These are phyloP conservation scores for Terrapene triunguis DNA, from an alignment of 2,113 vertebrate species.

Conservation along the genomic window DNA sequence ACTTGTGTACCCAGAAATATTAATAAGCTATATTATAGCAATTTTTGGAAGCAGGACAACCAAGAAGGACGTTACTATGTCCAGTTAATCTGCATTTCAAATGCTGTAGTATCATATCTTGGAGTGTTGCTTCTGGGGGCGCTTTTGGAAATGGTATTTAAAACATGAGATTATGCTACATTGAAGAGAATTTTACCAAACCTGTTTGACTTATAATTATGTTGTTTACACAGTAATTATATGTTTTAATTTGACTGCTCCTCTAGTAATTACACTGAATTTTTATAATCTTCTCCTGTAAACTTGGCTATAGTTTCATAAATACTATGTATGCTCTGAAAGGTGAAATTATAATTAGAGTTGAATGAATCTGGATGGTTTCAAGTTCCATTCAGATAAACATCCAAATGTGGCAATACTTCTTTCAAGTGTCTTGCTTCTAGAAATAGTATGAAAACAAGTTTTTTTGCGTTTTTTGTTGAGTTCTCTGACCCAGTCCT, in stretches of 20 bases:
- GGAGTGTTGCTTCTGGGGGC: neutral
- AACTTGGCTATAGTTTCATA: constrained; percentile 67
- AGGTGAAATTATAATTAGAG: constrained; percentile 50
- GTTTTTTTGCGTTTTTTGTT: neutral
- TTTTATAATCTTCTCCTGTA: constrained; percentile 67
- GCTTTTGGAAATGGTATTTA: constrained; percentile 56
- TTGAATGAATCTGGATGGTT: constrained; percentile 3
- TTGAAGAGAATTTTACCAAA: constrained; percentile 56
- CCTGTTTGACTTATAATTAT: constrained; percentile 72
- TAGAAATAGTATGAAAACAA: neutral
- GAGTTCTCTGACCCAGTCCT: neutral
- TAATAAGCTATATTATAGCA: neutral
- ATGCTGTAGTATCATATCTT: constrained; percentile 51
- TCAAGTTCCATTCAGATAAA: neutral
- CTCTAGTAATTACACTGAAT: constrained; percentile 72
- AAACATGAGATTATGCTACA: constrained; percentile 39
- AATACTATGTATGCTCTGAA: constrained; percentile 48
- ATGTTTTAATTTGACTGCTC: constrained; percentile 76
- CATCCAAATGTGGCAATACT: neutral
- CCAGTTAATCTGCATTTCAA: neutral
- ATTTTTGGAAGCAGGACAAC: neutral
- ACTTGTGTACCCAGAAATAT: neutral
- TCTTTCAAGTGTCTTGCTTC: neutral
- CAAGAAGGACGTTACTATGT: neutral
- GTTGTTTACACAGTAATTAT: constrained; percentile 80